Evolutionary conservation across 1,140 invertebrate genomes (phyloP).

Genomic region (Anastatus disparis): DNA sequence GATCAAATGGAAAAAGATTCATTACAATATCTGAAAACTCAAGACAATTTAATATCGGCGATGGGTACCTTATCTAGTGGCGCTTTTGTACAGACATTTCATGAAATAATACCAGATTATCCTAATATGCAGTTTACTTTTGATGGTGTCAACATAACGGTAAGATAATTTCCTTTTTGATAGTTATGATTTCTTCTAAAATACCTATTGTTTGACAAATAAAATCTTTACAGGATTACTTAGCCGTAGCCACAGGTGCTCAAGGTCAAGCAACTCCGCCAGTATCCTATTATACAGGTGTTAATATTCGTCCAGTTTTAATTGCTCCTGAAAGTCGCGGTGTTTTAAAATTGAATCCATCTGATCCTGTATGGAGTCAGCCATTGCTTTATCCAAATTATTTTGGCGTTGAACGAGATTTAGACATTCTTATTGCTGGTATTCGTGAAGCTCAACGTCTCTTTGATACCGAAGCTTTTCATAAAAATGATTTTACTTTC

Average conservation of each 20-base stretch:
- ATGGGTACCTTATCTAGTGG: not conserved
- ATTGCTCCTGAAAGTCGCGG: not conserved
- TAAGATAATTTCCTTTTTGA: not conserved
- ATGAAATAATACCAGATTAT: not conserved
- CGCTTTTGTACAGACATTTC: not conserved
- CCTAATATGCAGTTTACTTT: not conserved
- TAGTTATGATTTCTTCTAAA: too few relatives aligned
- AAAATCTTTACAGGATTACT: not conserved
- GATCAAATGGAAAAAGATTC: not conserved
- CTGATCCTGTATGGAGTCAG: not conserved
- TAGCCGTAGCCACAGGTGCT: not conserved
- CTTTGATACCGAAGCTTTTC: not conserved
- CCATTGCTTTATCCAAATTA: conserved; percentile 1
- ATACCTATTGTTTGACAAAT: not conserved
- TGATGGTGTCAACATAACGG: not conserved
- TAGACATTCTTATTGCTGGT: not conserved
- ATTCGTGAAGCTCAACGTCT: not conserved
- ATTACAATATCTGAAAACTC: not conserved
- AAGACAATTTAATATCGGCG: not conserved
- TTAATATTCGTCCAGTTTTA: not conserved
- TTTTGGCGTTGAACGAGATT: not conserved
- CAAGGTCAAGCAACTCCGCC: not conserved
- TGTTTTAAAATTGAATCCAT: not conserved
- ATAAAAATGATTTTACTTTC: not conserved
- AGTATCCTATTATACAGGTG: not conserved